Evolutionary conservation across 2,113 vertebrate genomes (phyloP).

Genomic region (Cathartes aura): DNA sequence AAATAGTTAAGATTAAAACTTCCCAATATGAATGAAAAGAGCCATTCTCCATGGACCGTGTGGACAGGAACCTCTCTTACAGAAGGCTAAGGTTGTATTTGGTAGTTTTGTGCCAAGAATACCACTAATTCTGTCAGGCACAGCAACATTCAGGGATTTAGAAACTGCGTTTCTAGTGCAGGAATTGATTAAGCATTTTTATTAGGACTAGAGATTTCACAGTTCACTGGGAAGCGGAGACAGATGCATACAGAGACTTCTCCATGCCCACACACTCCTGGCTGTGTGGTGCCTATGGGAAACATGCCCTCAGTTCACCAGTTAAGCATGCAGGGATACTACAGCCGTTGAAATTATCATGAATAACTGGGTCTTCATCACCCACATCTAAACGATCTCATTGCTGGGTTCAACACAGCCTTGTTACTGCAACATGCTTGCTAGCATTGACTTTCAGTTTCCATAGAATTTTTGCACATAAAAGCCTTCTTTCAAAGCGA

Average conservation of each 20-base stretch:
- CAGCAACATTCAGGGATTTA: not conserved
- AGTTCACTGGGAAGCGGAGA: not conserved
- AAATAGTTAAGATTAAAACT: not conserved
- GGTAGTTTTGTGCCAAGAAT: not conserved
- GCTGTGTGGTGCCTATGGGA: not conserved
- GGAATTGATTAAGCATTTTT: not conserved
- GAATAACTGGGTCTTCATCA: not conserved
- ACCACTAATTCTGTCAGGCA: not conserved
- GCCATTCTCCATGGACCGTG: not conserved
- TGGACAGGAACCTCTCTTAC: not conserved
- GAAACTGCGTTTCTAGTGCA: not conserved
- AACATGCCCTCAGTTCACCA: not conserved
- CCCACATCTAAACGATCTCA: not conserved
- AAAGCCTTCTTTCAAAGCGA: not conserved
- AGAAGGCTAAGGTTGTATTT: not conserved
- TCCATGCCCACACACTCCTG: not conserved
- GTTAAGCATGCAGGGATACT: not conserved
- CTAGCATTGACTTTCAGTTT: not conserved
- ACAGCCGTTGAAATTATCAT: not conserved
- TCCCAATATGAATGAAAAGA: not conserved
- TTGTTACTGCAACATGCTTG: not conserved
- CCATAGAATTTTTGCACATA: not conserved
- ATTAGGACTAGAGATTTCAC: not conserved
- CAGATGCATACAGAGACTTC: not conserved
- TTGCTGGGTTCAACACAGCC: not conserved